Evolutionary conservation across 1,140 invertebrate species (phyloP).

Genomic region (Thrips palmi): DNA sequence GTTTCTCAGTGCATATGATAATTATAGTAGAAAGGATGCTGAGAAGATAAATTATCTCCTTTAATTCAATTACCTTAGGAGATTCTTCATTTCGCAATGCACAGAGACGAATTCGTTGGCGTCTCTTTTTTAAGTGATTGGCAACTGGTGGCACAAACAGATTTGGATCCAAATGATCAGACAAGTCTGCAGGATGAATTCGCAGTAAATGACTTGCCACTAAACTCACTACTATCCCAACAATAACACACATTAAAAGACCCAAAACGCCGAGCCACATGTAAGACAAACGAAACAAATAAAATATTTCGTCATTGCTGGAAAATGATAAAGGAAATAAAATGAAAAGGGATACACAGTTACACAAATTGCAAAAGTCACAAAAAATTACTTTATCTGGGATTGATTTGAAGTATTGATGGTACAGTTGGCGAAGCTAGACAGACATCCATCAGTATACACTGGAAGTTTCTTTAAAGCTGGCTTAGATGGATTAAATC

Average conservation of each 20-base stretch:
- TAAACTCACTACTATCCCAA: constrained; percentile 40
- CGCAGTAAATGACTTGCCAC: constrained; percentile 16
- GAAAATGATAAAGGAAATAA: too few relatives aligned
- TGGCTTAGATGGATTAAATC: constrained; percentile 63
- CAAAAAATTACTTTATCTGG: background rate
- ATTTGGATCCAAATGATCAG: constrained; percentile 28
- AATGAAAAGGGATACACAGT: too few relatives aligned
- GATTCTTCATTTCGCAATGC: too few relatives aligned
- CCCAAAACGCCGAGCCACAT: constrained; percentile 67
- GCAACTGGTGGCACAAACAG: constrained; percentile 45
- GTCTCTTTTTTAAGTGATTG: constrained; percentile 22
- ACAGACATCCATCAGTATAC: constrained; percentile 8
- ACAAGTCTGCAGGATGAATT: too few relatives aligned
- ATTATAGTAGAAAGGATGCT: too few relatives aligned
- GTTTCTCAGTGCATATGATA: too few relatives aligned
- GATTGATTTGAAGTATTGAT: background rate
- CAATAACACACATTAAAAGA: constrained; percentile 37
- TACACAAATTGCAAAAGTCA: background rate
- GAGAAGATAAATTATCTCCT: too few relatives aligned
- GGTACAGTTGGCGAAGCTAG: background rate
- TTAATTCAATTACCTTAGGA: too few relatives aligned
- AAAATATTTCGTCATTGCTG: constrained; percentile 30
- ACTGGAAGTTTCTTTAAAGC: constrained; percentile 17
- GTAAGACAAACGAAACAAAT: constrained; percentile 64
- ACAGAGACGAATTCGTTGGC: background rate